Conservation (phyloP, 2,888 invertebrate genomes). For the Hoplodrina blanda region DNA sequence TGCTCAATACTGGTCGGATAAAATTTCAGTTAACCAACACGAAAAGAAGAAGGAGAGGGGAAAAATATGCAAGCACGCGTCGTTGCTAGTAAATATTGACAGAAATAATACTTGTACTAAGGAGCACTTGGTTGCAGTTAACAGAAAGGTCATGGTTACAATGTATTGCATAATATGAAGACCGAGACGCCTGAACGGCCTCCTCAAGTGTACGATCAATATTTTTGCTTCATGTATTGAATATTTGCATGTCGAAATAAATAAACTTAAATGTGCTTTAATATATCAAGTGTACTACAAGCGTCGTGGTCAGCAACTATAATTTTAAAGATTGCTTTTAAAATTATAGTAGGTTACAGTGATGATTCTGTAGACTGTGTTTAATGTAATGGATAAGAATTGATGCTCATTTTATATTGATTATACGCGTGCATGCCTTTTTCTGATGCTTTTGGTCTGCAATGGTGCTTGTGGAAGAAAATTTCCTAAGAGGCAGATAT, state of each 20-base stretch:
- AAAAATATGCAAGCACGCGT: conserved; percentile 36
- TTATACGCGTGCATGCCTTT: conserved; percentile 12
- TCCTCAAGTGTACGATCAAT: conserved; percentile 79
- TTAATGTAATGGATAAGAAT: conserved; percentile 45
- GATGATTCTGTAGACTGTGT: conserved; percentile 32
- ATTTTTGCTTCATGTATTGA: conserved; percentile 74
- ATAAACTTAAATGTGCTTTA: conserved; percentile 53
- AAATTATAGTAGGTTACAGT: conserved; percentile 40
- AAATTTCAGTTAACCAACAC: too few relatives aligned
- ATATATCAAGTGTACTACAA: conserved; percentile 47
- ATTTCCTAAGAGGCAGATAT: too few relatives aligned
- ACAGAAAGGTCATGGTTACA: conserved; percentile 71
- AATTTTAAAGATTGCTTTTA: conserved; percentile 52
- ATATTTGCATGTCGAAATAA: conserved; percentile 70
- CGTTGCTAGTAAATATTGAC: conserved; percentile 25
- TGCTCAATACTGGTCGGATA: too few relatives aligned
- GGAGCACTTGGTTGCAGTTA: conserved; percentile 36
- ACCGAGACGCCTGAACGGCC: conserved; percentile 65
- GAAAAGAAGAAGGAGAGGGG: neutral
- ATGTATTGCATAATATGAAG: conserved; percentile 67
- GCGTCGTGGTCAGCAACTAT: conserved; percentile 31
- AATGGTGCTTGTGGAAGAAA: neutral
- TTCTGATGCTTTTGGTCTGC: conserved; percentile 1
- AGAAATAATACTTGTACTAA: conserved; percentile 39
- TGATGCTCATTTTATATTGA: conserved; percentile 33